A percentile compares a stretch with the other conserved stretches of the same genome.
Evolutionary conservation across 2,797 vertebrate genomes (phyloP).

Genomic region (Ctenosaura bakeri): DNA sequence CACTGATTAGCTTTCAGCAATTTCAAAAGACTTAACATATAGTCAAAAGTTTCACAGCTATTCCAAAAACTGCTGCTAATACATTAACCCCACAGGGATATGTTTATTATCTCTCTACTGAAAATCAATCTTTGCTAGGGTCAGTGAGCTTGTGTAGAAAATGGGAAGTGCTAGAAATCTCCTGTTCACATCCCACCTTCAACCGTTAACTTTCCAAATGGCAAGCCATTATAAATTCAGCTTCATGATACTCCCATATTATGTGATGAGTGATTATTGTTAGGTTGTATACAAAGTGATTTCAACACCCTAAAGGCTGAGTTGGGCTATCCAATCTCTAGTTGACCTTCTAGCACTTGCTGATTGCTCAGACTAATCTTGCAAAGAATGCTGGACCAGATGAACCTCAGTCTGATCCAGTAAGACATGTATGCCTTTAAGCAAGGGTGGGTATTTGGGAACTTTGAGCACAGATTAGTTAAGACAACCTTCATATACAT

Average conservation of each 20-base stretch:
- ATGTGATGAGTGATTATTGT: background rate
- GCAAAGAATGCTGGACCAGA: background rate
- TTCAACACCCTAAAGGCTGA: background rate
- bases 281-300: background rate
- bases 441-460: background rate
- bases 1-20: slow-evolving; percentile 58
- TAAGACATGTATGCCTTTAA: background rate
- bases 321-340: background rate
- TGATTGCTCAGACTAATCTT: background rate
- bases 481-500: background rate
- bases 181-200: background rate
- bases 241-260: background rate
- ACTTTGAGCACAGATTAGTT: background rate
- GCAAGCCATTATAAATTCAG: background rate
- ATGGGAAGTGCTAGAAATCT: background rate
- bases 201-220: background rate
- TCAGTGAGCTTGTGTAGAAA: background rate
- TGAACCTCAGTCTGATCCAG: background rate
- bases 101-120: background rate
- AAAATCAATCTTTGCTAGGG: background rate
- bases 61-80: slow-evolving; percentile 46
- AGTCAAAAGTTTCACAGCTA: slow-evolving; percentile 56
- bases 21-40: slow-evolving; percentile 56
- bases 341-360: background rate
- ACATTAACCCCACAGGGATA: slow-evolving; percentile 48